Conservation (phyloP, 2,113 vertebrate species). For the Holacanthus passer region DNA sequence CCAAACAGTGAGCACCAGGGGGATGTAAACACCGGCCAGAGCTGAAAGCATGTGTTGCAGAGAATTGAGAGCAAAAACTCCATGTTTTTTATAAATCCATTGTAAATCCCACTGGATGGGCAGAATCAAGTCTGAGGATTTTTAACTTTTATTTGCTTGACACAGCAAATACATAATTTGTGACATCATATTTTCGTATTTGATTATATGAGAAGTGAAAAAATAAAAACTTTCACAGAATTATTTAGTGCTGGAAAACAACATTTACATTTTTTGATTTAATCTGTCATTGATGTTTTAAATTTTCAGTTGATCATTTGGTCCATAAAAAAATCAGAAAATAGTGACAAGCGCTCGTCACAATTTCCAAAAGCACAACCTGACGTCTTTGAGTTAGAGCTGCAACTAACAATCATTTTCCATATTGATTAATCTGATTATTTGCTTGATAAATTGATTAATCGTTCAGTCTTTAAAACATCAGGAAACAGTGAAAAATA, state of each 20-base stretch:
- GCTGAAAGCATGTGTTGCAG: constrained; percentile 1
- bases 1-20: constrained; percentile 18
- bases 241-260: not conserved
- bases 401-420: not conserved
- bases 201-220: not conserved
- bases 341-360: not conserved
- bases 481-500: not conserved
- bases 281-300: not conserved
- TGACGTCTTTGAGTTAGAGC: not conserved
- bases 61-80: not conserved
- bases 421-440: not conserved
- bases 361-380: not conserved
- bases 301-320: not conserved
- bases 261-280: too few relatives aligned
- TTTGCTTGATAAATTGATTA: not conserved
- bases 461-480: not conserved
- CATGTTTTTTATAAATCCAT: constrained; percentile 2
- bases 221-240: not conserved
- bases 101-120: not conserved
- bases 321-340: not conserved
- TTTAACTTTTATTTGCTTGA: not conserved
- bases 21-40: constrained; percentile 18
- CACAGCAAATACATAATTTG: not conserved
- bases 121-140: not conserved
- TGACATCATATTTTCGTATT: not conserved